A percentile compares a stretch with the other conserved stretches of the same genome.
phyloP scores from a whole-genome alignment of 2,888 invertebrate genomes.

The Cephus nigrinus region DNA sequence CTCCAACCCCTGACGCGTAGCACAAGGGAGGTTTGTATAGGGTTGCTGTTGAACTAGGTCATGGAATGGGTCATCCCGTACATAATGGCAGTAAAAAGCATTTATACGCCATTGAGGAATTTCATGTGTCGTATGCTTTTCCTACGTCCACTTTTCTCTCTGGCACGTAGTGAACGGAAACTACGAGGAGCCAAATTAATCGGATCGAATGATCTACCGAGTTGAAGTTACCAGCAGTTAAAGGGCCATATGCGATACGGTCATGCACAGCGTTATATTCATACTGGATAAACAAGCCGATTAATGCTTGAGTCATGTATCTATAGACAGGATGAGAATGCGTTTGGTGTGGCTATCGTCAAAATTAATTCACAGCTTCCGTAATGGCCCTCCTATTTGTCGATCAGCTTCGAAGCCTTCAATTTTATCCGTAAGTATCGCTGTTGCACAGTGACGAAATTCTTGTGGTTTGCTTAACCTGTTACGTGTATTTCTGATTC shows the following conservation, averaged over 20 bases:
- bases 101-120: neutral
- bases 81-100: neutral
- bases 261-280: neutral
- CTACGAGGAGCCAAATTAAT: neutral
- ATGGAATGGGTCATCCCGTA: neutral
- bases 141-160: neutral
- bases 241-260: neutral
- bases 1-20: neutral
- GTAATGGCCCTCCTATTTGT: neutral
- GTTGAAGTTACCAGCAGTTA: neutral
- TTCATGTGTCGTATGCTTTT: neutral
- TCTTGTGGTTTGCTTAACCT: neutral
- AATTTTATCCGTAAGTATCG: no score
- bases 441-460: neutral
- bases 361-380: neutral
- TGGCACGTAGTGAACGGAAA: neutral
- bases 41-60: neutral
- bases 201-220: neutral
- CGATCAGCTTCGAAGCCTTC: neutral
- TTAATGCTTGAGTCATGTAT: neutral
- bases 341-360: neutral
- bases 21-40: neutral
- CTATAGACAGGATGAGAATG: neutral
- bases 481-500: neutral
- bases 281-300: neutral